A percentile compares a stretch with the other conserved stretches of the same genome.
Conservation (phyloP, 2,113 vertebrate genomes). For the human (Homo sapiens) region DNA sequence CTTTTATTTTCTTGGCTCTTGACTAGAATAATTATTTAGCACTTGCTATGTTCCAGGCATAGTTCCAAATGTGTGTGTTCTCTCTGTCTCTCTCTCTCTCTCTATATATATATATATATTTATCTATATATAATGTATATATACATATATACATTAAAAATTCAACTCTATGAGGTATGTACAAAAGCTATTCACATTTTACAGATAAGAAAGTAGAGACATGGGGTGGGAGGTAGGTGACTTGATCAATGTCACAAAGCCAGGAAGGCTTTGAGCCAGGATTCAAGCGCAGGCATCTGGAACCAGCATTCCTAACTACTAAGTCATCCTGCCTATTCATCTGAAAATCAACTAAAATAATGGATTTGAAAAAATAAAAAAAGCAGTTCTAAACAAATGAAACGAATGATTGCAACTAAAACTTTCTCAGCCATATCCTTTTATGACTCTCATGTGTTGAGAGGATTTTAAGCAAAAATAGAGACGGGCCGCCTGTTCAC, state of each 20-base stretch:
- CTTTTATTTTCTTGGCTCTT: not conserved
- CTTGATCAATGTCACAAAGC: not conserved
- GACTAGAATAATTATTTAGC: not conserved
- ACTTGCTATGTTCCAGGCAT: not conserved
- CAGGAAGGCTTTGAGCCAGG: not conserved
- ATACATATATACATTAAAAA: not conserved
- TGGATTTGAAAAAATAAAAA: not conserved
- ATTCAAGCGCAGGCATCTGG: not conserved
- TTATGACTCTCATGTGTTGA: not conserved
- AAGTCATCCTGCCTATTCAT: not conserved
- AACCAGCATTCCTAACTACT: not conserved
- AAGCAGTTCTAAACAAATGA: not conserved
- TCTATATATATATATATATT: too few species aligned
- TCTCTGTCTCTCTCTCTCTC: not conserved
- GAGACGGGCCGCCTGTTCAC: not conserved
- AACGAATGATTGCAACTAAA: not conserved
- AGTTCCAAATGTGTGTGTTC: not conserved
- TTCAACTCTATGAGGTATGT: not conserved
- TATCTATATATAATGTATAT: not conserved
- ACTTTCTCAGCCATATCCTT: constrained; percentile 5
- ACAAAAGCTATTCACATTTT: not conserved
- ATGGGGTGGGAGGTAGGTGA: not conserved
- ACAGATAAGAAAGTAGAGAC: not conserved
- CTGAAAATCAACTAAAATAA: constrained; percentile 34
- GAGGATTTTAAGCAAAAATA: not conserved